A percentile compares a stretch with the other conserved stretches of the same genome.
phyloP scores from a whole-genome alignment of 1,140 invertebrate species.

The Ladona fulva region DNA sequence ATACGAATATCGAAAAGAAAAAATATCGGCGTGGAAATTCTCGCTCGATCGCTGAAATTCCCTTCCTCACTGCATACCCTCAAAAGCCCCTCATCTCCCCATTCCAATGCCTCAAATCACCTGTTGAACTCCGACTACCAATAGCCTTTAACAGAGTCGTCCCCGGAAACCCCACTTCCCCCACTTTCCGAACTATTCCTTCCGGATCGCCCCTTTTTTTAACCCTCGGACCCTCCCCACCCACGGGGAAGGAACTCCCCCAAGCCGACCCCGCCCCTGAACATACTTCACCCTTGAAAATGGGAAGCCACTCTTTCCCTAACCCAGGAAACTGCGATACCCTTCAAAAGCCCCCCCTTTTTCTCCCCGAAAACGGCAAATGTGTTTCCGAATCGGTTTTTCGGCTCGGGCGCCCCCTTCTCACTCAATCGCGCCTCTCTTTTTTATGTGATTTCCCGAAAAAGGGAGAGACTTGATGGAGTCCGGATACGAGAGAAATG shows the following conservation, averaged over 20 bases:
- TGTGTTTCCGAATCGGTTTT: conserved; percentile 1
- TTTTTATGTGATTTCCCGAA: conserved; percentile 5
- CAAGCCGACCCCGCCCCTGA: too few species aligned
- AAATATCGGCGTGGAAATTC: background rate
- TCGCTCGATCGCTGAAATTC: background rate
- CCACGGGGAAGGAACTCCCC: too few species aligned
- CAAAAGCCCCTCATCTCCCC: background rate
- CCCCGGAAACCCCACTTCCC: background rate
- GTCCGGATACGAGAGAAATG: background rate
- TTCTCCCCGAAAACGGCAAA: background rate
- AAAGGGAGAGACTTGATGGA: background rate
- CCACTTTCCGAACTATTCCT: background rate
- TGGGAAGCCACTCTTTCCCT: too few species aligned
- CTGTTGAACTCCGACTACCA: background rate
- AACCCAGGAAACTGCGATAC: too few species aligned
- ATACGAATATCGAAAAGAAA: too few species aligned
- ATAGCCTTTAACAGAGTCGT: background rate
- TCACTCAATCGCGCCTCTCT: background rate
- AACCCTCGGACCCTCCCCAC: too few species aligned
- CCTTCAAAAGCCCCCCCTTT: too few species aligned
- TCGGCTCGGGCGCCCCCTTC: background rate
- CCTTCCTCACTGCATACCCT: background rate
- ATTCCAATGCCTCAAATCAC: background rate
- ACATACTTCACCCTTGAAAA: too few species aligned
- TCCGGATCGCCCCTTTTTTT: background rate